Evolutionary conservation across 2,797 vertebrate genomes (phyloP).

Genomic region (Sebastes iracundus): DNA sequence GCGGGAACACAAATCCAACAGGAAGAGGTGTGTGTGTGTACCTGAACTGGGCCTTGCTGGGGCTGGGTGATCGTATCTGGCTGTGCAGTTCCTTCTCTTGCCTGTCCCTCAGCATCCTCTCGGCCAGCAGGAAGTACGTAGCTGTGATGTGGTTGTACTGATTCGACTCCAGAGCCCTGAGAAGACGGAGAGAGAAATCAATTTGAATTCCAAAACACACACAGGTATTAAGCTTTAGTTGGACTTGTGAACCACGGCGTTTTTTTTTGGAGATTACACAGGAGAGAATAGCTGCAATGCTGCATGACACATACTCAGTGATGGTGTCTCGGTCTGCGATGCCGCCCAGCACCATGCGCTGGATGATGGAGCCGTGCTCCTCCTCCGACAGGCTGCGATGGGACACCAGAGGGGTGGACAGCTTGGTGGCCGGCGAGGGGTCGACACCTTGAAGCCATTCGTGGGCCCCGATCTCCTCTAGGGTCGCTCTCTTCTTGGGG

Average conservation of each 20-base stretch:
- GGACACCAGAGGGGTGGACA: constrained; percentile 93
- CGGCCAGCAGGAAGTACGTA: constrained; percentile 94
- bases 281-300: neutral
- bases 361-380: constrained; percentile 94
- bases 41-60: constrained; percentile 97
- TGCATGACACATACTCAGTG: constrained; percentile 86
- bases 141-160: constrained; percentile 98
- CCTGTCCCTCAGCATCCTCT: constrained; percentile 92
- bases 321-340: constrained; percentile 92
- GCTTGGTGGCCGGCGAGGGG: constrained; percentile 94
- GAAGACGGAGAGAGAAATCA: neutral
- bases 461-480: constrained; percentile 92
- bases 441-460: constrained; percentile 94
- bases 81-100: constrained; percentile 92
- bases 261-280: neutral
- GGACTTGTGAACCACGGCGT: neutral
- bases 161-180: constrained; percentile 93
- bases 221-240: constrained; percentile 22
- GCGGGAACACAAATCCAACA: no score
- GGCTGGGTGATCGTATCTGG: constrained; percentile 89
- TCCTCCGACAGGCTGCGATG: constrained; percentile 94
- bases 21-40: constrained; percentile 54
- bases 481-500: constrained; percentile 90
- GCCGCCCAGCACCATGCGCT: constrained; percentile 93
- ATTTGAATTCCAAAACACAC: constrained; percentile 8